Conservation (phyloP, 2,888 invertebrate species). For the Neocrepidodera transversa region DNA sequence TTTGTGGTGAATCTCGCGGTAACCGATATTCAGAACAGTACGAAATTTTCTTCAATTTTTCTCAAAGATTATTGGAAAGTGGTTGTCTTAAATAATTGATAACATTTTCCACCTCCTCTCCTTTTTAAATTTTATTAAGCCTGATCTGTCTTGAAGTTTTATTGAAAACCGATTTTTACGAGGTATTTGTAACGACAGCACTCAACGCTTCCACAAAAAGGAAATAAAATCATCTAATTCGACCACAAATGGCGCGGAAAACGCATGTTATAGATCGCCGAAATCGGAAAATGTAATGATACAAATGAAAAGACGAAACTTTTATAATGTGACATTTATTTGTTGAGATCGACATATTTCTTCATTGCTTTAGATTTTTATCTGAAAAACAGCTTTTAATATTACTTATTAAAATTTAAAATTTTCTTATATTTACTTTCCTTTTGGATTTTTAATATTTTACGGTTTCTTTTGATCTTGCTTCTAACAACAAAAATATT, state of each 20-base stretch:
- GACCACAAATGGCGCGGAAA: background rate
- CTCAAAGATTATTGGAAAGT: too few relatives aligned
- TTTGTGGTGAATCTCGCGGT: too few relatives aligned
- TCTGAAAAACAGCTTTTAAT: too few relatives aligned
- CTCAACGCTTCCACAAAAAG: background rate
- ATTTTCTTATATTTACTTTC: too few relatives aligned
- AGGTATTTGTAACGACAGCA: background rate
- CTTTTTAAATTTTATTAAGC: background rate
- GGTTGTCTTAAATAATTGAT: too few relatives aligned
- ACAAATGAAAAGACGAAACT: background rate
- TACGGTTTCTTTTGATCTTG: too few relatives aligned
- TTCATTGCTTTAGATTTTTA: background rate
- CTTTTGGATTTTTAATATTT: background rate
- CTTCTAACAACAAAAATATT: too few relatives aligned
- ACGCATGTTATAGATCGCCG: background rate
- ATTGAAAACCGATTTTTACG: background rate
- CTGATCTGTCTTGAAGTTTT: background rate
- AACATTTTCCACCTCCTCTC: too few relatives aligned
- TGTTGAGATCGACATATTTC: background rate
- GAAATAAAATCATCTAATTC: slow-evolving; percentile 1
- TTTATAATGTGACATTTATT: slow-evolving; percentile 3
- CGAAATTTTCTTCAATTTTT: too few relatives aligned
- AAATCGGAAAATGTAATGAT: background rate
- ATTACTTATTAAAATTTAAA: too few relatives aligned
- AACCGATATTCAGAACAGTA: too few relatives aligned